Evolutionary conservation across 2,113 vertebrate genomes (phyloP).

Genomic region (Psittacula cyanocephala): DNA sequence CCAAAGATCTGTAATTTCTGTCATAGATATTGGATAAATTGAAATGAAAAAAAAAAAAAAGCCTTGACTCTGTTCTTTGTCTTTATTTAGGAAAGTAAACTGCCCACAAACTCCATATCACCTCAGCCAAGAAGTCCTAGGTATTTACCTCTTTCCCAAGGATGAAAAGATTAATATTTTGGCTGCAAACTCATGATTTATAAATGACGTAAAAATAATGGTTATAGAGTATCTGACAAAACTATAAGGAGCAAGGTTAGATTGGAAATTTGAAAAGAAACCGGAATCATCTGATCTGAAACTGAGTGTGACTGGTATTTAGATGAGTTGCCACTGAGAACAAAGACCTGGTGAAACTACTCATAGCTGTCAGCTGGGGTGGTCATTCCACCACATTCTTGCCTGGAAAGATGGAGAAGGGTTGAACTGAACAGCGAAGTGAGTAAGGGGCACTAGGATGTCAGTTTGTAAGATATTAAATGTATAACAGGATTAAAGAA

Average conservation of each 20-base stretch:
- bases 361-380: not conserved
- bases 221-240: not conserved
- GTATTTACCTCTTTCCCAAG: not conserved
- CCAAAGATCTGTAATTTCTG: not conserved
- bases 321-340: not conserved
- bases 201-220: not conserved
- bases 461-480: not conserved
- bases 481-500: not conserved
- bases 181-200: not conserved
- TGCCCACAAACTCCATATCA: not conserved
- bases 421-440: not conserved
- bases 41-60: not conserved
- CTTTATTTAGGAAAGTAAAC: not conserved
- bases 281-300: not conserved
- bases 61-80: not conserved
- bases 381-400: not conserved
- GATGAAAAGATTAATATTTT: not conserved
- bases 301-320: not conserved
- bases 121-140: not conserved
- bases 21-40: not conserved
- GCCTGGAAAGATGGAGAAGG: not conserved
- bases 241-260: not conserved
- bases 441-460: not conserved
- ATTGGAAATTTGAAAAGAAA: not conserved
- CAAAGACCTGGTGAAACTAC: not conserved